phyloP scores from a whole-genome alignment of 92 coral and sea anemone species.

The Metridium senile region DNA sequence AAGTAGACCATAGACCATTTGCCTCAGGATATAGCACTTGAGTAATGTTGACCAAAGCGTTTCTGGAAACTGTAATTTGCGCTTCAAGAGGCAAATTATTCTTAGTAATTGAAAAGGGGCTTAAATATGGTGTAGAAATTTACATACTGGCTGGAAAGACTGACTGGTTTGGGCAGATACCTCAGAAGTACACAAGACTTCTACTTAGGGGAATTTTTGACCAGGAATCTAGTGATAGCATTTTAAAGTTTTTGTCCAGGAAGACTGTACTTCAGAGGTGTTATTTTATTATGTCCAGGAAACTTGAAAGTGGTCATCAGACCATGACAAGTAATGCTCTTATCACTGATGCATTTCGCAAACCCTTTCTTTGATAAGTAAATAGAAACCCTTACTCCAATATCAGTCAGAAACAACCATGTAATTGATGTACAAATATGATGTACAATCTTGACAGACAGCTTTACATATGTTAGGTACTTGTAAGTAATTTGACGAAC shows the following conservation, averaged over 20 bases:
- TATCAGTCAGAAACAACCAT: not conserved
- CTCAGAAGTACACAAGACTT: not conserved
- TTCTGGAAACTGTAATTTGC: constrained; percentile 15
- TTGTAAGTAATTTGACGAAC: not conserved
- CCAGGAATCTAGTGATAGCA: not conserved
- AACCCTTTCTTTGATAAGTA: not conserved
- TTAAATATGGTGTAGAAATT: not conserved
- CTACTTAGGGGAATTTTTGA: not conserved
- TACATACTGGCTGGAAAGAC: not conserved
- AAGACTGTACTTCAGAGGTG: not conserved
- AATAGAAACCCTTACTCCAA: not conserved
- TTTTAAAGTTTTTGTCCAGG: not conserved
- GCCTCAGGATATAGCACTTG: constrained; percentile 16
- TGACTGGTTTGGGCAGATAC: not conserved
- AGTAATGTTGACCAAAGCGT: constrained; percentile 7
- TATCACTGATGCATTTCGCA: constrained; percentile 18
- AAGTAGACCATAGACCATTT: not conserved
- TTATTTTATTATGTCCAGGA: constrained; percentile 13
- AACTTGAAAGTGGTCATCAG: constrained; percentile 3
- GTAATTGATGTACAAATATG: not conserved
- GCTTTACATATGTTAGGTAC: not conserved
- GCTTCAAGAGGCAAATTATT: not conserved
- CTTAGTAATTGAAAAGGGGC: constrained; percentile 13
- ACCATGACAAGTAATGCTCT: constrained; percentile 11
- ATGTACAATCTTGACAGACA: not conserved